Conservation (phyloP, 1,140 invertebrate species). For the Eriosoma lanigerum region DNA sequence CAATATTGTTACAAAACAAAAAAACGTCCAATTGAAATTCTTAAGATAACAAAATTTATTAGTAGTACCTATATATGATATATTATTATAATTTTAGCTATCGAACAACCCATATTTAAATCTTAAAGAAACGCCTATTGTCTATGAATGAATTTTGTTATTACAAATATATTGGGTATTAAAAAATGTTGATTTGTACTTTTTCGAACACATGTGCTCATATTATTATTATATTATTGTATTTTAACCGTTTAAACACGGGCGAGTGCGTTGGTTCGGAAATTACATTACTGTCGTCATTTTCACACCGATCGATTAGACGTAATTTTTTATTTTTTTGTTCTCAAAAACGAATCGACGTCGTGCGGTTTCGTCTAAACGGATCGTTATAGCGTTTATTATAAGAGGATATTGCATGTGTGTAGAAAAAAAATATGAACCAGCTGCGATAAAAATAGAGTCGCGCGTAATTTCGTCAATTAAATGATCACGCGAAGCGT, state of each 20-base stretch:
- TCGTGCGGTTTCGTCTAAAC: slow-evolving; percentile 11
- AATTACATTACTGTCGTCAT: not conserved
- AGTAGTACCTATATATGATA: too few relatives aligned
- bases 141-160: too few relatives aligned
- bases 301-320: slow-evolving; percentile 17
- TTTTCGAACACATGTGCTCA: too few relatives aligned
- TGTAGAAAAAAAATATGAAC: not conserved
- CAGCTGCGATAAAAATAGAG: slow-evolving; percentile 26
- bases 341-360: not conserved
- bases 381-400: slow-evolving; percentile 2
- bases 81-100: too few relatives aligned
- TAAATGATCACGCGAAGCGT: slow-evolving; percentile 1
- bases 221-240: too few relatives aligned
- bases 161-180: too few relatives aligned
- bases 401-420: not conserved
- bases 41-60: too few relatives aligned
- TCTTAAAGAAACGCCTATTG: too few relatives aligned
- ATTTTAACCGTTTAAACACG: slow-evolving; percentile 7
- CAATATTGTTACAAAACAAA: too few relatives aligned
- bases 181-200: too few relatives aligned
- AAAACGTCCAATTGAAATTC: too few relatives aligned
- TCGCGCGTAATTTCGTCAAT: slow-evolving; percentile 4
- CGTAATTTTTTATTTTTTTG: slow-evolving; percentile 10
- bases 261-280: not conserved
- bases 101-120: too few relatives aligned